Percentiles rank a stretch among this genome's conserved stretches.
phyloP scores from a whole-genome alignment of 2,797 vertebrate species.

The Melanotaenia boesemani region DNA sequence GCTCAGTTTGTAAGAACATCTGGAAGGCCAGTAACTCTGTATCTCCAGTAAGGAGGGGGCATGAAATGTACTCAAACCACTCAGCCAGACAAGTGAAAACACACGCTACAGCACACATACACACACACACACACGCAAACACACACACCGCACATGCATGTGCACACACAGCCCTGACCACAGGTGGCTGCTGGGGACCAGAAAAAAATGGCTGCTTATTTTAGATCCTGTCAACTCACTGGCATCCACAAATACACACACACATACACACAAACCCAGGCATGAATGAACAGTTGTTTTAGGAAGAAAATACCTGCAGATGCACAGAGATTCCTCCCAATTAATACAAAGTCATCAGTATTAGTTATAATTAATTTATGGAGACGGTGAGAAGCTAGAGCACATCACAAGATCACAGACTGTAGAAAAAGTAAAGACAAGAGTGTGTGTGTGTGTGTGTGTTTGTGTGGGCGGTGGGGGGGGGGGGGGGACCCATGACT shows the following conservation, averaged over 20 bases:
- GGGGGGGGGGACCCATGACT: background rate
- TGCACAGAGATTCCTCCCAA: too few relatives aligned
- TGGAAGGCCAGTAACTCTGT: conserved; percentile 52
- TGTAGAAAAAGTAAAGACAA: too few relatives aligned
- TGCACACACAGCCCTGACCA: conserved; percentile 30
- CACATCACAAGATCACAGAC: background rate
- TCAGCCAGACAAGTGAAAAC: conserved; percentile 31
- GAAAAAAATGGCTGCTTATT: conserved; percentile 43
- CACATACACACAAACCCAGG: background rate
- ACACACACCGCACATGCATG: conserved; percentile 6
- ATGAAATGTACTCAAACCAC: conserved; percentile 15
- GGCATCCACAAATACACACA: conserved; percentile 1
- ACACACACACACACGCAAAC: conserved; percentile 1
- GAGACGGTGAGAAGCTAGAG: too few relatives aligned
- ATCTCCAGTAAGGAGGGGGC: conserved; percentile 34
- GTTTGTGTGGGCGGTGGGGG: too few relatives aligned
- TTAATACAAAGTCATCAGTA: background rate
- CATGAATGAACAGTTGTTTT: background rate
- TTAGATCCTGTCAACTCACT: conserved; percentile 47
- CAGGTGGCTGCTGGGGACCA: conserved; percentile 55
- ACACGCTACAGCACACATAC: conserved; percentile 13
- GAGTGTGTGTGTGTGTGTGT: too few relatives aligned
- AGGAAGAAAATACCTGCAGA: too few relatives aligned
- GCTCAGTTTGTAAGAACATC: conserved; percentile 54
- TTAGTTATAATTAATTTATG: too few relatives aligned